Base-by-base conservation (phyloP, 1,140 invertebrate species). In the Lepidurus apus region DNA sequence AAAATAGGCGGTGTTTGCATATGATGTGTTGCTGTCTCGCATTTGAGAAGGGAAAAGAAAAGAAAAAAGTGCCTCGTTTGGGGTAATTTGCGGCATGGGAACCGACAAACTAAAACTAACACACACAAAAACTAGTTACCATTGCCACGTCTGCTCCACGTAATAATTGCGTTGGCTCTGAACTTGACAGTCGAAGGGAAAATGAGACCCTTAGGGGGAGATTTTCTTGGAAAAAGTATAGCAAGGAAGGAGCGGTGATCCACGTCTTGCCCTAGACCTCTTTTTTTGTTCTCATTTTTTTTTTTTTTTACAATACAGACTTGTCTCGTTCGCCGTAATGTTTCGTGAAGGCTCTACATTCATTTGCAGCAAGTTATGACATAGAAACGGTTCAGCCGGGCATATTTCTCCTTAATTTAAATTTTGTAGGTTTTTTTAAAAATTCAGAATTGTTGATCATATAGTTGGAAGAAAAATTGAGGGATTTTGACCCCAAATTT, bases 61-160 rank as follows among this genome's bases (percentile, higher is more conserved):
- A 21, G 21, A 65, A 65, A 21, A 7, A 65, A 13, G 53, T 13
- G 17, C 1, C 13, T 65, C 13, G 6, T n/a, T n/a, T n/a, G 13
- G 53, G 53, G 13, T 65, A 65, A 65, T 65, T 65, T 65, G 53
- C 53, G 13, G 53, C 53, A n/a, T 65, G 53, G 13, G 53, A 65
- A 65, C 53, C 53, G 21, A 21, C 8, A 65, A 9, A 9, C 53
- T 65, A n/a, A 65, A 65, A 13, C 53, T 13, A n/a, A 13, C 21
- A n/a, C 8, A 65, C 21, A 65, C 1, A 17, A 9, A 65, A 65
- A 34, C 34, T 2, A 34, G 34, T 34, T 34, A 34, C 34, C 34
- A 34, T 34, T 34, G 34, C 6, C 53, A 11, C 13, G 53, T 7
- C 53, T 17, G n/a, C 21, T 65, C 8, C 53, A 65, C 53, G 45